Evolutionary conservation across 2,113 vertebrate species (phyloP), one percentile per base, ranked within the genome.

Genomic region (Campylorhamphus procurvoides): DNA sequence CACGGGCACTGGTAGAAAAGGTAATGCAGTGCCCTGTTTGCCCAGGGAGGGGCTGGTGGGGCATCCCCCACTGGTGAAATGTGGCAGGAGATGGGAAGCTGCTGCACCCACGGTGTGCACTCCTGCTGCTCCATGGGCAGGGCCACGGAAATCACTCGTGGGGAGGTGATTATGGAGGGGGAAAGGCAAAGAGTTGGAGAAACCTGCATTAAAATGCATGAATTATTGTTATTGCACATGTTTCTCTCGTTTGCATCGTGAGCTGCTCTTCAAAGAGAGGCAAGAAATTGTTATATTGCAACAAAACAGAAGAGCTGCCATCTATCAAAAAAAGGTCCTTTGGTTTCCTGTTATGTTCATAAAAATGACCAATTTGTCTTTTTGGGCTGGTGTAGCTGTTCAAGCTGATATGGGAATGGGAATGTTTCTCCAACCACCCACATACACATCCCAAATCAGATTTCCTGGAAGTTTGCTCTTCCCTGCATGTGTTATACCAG

Each of bases 71-170:
- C 14, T 15, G 10, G 9, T 15, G 24, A 3, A 15, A 11, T 7
- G 14, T 24, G 44, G 46, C 31, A 12, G 27, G 25, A 28, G 27
- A 35, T 52, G 19, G 0, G 3, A 33, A 22, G 44, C 10, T 20
- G 50, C 55, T n/a, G 39, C 28, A 5, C 11, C 37, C 5, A 0
- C 3, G 8, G 40, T 5, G 19, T 3, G 47, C 5, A 1, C 15
- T 4, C 27, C 52, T 11, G 52, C 9, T 53, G 28, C 27, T 53
- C 52, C 52, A 11, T 31, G 17, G 28, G 35, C 9, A 1, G 7
- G 66, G 14, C 37, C 14, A 3, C 4, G 24, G 29, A 23, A 35
- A 13, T 5, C 35, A 6, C 18, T 24, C 9, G 11, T 2, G 7
- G 52, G 33, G 20, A 64, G 27, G 5, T 5, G 33, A 4, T 8